Base-by-base conservation (phyloP, 2,113 vertebrate genomes). In the Larimichthys crocea region DNA sequence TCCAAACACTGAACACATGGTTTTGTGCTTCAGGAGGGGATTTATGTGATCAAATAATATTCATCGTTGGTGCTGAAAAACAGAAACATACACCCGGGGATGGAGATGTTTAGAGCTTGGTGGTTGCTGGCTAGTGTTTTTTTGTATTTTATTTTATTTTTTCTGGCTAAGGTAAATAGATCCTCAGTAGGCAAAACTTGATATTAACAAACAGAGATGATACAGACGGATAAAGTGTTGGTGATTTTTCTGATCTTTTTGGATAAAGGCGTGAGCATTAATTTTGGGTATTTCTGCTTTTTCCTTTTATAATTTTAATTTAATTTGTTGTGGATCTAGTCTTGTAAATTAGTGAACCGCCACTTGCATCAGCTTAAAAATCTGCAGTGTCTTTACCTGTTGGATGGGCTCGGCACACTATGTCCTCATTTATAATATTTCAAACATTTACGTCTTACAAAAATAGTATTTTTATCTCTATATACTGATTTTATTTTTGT, bases 1-100 rank as follows among this genome's bases (percentile, higher is more conserved):
- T 82, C 20, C 61, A 78, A 71, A 64, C 56, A 3, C 22, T 10
- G 16, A 73, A 52, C n/a, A 53, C 22, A 10, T 59, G 49, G 26
- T 29, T 63, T 50, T 31, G 46, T 15, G 29, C 52, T 72, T 76
- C 31, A 46, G 20, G 17, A 46, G 12, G 68, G 5, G 7, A 46
- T 76, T 64, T 31, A 49, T 73, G 22, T 26, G 5, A 57, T 52
- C 24, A 29, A 35, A 60, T 74, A 9, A 29, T 42, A 64, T 20
- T 57, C 14, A 57, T 8, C 56, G 24, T 49, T 56, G 69, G 10
- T n/a, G 35, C 44, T 35, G 35, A 29, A 57, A 53, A 5, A 50
- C 19, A 15, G 29, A 57, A 40, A 22, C 35, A 20, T 5, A 7
- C 62, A 26, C 9, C 48, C 11, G 16, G 29, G 44, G 40, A 63